A percentile compares a stretch with the other conserved stretches of the same genome.
phyloP scores from a whole-genome alignment of 2,113 vertebrate genomes.

The Phycodurus eques region DNA sequence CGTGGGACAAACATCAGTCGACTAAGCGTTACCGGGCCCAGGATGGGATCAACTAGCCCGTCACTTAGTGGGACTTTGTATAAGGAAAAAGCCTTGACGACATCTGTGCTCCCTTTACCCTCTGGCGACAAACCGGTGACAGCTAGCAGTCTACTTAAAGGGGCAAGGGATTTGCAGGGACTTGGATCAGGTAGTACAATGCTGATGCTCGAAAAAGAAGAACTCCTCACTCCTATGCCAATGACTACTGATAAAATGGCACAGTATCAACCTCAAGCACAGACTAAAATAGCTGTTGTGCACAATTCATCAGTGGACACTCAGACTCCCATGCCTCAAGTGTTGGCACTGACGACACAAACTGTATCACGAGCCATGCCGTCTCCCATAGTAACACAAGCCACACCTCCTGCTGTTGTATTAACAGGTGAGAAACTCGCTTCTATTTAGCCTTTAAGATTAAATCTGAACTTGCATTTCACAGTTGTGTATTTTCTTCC shows the following conservation, averaged over 20 bases:
- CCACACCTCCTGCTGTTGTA: slow-evolving; percentile 10
- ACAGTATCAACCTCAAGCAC: slow-evolving; percentile 46
- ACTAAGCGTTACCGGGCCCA: slow-evolving; percentile 43
- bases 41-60: slow-evolving; percentile 57
- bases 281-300: slow-evolving; percentile 31
- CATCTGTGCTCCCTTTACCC: slow-evolving; percentile 31
- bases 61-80: slow-evolving; percentile 14
- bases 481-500: background rate
- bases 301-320: slow-evolving; percentile 1
- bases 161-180: slow-evolving; percentile 32
- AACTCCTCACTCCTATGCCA: slow-evolving; percentile 17
- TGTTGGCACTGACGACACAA: slow-evolving; percentile 20
- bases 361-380: slow-evolving; percentile 23
- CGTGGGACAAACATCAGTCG: slow-evolving; percentile 24
- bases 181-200: slow-evolving; percentile 50
- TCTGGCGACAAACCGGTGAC: slow-evolving; percentile 14
- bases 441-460: background rate
- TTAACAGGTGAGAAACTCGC: slow-evolving; percentile 50
- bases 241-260: slow-evolving; percentile 42
- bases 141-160: slow-evolving; percentile 5
- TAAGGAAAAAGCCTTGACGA: slow-evolving; percentile 28
- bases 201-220: slow-evolving; percentile 14
- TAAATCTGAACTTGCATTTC: background rate
- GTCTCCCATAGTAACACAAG: slow-evolving; percentile 23
- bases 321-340: slow-evolving; percentile 25